phyloP scores from a whole-genome alignment of 2,113 vertebrate species.

The Candoia aspera region DNA sequence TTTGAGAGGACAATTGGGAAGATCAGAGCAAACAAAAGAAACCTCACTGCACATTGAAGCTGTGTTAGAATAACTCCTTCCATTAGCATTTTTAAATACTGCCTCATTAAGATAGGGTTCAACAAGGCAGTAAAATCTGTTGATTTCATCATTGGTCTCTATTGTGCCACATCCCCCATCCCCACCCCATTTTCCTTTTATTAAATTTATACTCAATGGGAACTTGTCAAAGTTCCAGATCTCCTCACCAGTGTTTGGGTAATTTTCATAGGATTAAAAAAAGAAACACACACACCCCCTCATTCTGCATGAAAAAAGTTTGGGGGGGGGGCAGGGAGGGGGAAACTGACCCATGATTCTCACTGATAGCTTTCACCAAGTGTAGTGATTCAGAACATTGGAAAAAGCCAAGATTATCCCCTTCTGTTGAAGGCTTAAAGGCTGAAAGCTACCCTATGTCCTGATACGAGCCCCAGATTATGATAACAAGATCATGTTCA shows the following conservation, averaged over 20 bases:
- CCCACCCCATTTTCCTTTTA: neutral
- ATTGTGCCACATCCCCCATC: conserved; percentile 41
- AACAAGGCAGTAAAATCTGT: conserved; percentile 49
- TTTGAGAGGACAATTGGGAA: conserved; percentile 42
- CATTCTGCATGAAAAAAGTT: conserved; percentile 81
- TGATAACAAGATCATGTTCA: conserved; percentile 98
- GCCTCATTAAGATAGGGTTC: conserved; percentile 60
- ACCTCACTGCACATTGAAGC: conserved; percentile 59
- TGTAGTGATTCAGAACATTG: conserved; percentile 90
- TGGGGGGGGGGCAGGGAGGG: conserved; percentile 68
- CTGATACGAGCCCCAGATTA: conserved; percentile 92
- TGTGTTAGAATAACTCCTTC: conserved; percentile 13
- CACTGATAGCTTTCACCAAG: conserved; percentile 82
- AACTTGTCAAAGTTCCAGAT: conserved; percentile 69
- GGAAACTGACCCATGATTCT: conserved; percentile 81
- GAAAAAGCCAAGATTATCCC: conserved; percentile 94
- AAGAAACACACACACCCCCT: neutral
- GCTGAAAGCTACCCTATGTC: conserved; percentile 86
- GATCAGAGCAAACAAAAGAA: conserved; percentile 54
- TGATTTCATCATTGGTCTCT: conserved; percentile 60
- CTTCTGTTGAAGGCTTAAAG: conserved; percentile 86
- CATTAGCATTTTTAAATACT: conserved; percentile 71
- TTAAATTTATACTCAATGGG: conserved; percentile 51
- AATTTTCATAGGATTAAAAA: conserved; percentile 87
- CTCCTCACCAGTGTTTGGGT: conserved; percentile 79